Percentiles rank a stretch among this genome's conserved stretches.
phyloP scores from a whole-genome alignment of 2,797 vertebrate genomes.

The Psittacula echo region DNA sequence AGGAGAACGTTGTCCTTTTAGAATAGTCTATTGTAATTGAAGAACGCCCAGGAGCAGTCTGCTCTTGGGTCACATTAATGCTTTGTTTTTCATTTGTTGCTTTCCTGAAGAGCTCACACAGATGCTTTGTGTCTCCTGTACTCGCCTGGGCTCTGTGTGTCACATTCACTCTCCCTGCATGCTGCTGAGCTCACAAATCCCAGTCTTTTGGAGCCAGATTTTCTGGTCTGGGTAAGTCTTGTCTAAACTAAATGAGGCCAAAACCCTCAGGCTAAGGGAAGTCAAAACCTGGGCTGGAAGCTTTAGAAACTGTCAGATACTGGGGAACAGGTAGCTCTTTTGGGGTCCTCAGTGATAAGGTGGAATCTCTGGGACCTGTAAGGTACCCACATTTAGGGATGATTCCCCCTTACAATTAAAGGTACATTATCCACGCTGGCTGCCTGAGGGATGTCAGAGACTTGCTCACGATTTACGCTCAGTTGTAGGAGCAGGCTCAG shows the following conservation, averaged over 20 bases:
- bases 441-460: not conserved
- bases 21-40: slow-evolving; percentile 28
- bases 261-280: not conserved
- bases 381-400: not conserved
- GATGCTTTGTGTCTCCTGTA: slow-evolving; percentile 36
- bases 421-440: not conserved
- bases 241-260: not conserved
- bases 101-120: slow-evolving; percentile 38
- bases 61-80: slow-evolving; percentile 15
- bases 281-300: not conserved
- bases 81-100: slow-evolving; percentile 30
- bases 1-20: slow-evolving; percentile 22
- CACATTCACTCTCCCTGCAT: not conserved
- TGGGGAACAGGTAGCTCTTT: not conserved
- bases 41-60: slow-evolving; percentile 7
- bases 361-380: not conserved
- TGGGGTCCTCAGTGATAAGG: not conserved
- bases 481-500: not conserved
- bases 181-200: not conserved
- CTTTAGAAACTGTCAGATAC: not conserved
- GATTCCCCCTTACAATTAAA: not conserved
- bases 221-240: not conserved
- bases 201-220: not conserved
- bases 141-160: not conserved
- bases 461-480: not conserved